Base-by-base conservation (phyloP, 2,888 invertebrate genomes). In the Yponomeuta sedellus region DNA sequence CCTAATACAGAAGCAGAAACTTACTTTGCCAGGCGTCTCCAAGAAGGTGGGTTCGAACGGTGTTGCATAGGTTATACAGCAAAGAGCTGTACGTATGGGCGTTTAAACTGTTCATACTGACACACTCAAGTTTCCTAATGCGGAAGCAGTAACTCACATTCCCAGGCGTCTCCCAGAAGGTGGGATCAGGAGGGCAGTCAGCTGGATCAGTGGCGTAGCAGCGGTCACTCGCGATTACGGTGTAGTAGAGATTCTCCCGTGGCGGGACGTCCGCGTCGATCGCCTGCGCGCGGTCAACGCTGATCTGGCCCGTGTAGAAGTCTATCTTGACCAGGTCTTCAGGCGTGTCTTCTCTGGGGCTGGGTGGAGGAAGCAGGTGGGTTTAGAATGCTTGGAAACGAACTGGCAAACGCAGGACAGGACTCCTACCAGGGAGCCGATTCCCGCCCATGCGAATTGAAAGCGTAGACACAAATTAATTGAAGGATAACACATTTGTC, bases 241-340 rank as follows among this genome's bases (percentile, higher is more conserved):
- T 89, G 78, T 93, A 94, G 75, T 85, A 80, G 22, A 94, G 80
- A 71, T 82, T 68, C 68, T 86, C 77, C 0, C 90, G 81, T 8
- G 81, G 82, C 1, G 92, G 92, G 1, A 72, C 74, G 72, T 94
- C 94, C 0, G 93, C 93, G 74, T 94, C 92, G 67, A 94, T 93
- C 0, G 78, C 83, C 1, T 77, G 77, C 61, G 80, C 69, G 2
- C 70, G 72, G 52, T 81, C 77, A 2, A 94, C 93, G 8, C 80
- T 84, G 16, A 94, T 80, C 71, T 92, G 88, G 5, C 94, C 94
- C 0, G 86, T 86, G 58, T 73, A 70, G 65, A 76, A 74, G 75
- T 93, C 85, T 39, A 94, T 93, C 65, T 76, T 74, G 2, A 94
- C 83, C 67, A 93, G 82, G 58, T 84, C 81, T 0, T 75, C 75